Conservation (phyloP, 2,888 invertebrate species). For the Calameuta pallipes region DNA sequence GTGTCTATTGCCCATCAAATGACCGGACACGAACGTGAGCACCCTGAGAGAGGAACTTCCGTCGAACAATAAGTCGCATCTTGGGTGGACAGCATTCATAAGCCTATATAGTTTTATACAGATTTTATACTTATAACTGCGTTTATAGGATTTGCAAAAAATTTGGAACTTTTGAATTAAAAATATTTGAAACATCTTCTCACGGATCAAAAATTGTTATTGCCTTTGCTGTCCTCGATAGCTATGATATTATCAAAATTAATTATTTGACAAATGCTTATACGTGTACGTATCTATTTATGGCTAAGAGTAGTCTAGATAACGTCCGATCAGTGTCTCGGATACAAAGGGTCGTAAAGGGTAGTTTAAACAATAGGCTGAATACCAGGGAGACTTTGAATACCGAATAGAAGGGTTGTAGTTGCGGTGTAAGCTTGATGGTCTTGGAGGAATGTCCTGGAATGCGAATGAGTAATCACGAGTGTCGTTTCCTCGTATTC, state of each 20-base stretch:
- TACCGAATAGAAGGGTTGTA: slow-evolving; percentile 1
- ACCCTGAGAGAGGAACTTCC: background rate
- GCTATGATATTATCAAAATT: background rate
- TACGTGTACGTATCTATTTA: background rate
- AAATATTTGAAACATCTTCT: background rate
- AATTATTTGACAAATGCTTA: background rate
- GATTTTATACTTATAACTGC: slow-evolving; percentile 17
- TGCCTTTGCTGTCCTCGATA: background rate
- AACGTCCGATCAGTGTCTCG: background rate
- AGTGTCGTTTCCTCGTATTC: slow-evolving; percentile 38
- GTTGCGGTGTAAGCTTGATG: slow-evolving; percentile 24
- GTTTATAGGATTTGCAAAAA: background rate
- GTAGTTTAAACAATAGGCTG: slow-evolving; percentile 36
- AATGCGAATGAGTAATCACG: slow-evolving; percentile 50
- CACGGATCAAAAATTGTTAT: background rate
- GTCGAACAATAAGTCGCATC: background rate
- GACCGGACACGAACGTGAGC: slow-evolving; percentile 30
- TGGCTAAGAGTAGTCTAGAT: background rate
- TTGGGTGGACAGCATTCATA: background rate
- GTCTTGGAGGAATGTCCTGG: slow-evolving; percentile 38
- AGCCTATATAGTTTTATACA: slow-evolving; percentile 34
- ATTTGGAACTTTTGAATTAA: no score
- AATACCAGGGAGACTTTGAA: background rate
- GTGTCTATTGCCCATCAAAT: slow-evolving; percentile 52
- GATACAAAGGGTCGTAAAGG: slow-evolving; percentile 27